A percentile compares a stretch with the other conserved stretches of the same genome.
Conservation (phyloP, 2,888 invertebrate species). For the Periphyllus acericola region DNA sequence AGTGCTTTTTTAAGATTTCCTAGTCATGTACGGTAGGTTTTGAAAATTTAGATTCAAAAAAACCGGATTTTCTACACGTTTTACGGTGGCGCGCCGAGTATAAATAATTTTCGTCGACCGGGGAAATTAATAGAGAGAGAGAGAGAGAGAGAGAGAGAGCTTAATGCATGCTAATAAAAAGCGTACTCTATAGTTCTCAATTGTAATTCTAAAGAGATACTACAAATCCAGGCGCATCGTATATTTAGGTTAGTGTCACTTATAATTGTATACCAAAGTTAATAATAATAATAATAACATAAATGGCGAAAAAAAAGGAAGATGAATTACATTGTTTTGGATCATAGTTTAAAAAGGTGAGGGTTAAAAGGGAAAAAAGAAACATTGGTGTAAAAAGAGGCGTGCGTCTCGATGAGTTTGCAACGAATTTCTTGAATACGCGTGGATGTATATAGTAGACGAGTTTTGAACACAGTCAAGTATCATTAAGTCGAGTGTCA, state of each 20-base stretch:
- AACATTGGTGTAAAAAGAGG: background rate
- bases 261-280: background rate
- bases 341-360: background rate
- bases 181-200: constrained; percentile 13
- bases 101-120: background rate
- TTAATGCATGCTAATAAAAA: constrained; percentile 6
- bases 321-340: background rate
- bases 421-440: background rate
- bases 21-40: background rate
- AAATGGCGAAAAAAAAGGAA: background rate
- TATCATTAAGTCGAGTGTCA: constrained; percentile 53
- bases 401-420: constrained; percentile 6
- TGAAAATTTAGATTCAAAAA: background rate
- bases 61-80: background rate
- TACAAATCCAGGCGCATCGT: background rate
- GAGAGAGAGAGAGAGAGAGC: background rate
- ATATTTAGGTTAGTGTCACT: constrained; percentile 41
- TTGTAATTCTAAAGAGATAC: constrained; percentile 21
- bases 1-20: background rate
- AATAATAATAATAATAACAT: constrained; percentile 21
- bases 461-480: constrained; percentile 15
- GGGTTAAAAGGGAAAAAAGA: background rate
- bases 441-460: background rate
- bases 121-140: background rate
- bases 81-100: background rate